A percentile compares a stretch with the other conserved stretches of the same genome.
Conservation (phyloP, 2,113 vertebrate species). For the Manacus vitellinus region DNA sequence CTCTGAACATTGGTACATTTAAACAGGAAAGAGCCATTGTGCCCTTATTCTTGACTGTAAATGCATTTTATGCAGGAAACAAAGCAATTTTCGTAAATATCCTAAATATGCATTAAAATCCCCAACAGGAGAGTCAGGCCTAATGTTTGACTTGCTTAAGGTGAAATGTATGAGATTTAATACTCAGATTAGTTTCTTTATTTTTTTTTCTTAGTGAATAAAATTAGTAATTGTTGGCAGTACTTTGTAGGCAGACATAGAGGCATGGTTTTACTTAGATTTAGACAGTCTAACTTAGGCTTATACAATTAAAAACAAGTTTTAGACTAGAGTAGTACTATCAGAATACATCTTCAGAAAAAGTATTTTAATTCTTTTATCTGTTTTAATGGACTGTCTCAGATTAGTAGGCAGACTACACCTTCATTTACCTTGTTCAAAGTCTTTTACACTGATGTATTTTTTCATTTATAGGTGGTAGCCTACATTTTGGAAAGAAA, state of each 20-base stretch:
- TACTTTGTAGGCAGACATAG: not conserved
- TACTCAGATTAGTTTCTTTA: not conserved
- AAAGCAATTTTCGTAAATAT: not conserved
- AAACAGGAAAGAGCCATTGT: not conserved
- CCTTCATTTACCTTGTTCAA: not conserved
- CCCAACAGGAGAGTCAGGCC: not conserved
- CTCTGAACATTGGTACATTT: not conserved
- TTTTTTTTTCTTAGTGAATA: not conserved
- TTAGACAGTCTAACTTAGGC: not conserved
- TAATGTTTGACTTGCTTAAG: not conserved
- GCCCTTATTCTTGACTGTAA: not conserved
- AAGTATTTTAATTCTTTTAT: not conserved
- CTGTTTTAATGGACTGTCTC: not conserved
- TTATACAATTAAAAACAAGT: not conserved
- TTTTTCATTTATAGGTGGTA: conserved; percentile 82
- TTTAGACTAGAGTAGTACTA: not conserved
- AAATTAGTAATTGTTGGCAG: not conserved
- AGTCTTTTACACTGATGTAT: not conserved
- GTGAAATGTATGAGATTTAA: not conserved
- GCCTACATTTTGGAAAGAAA: conserved; percentile 98
- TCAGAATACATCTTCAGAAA: not conserved
- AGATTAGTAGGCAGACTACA: not conserved
- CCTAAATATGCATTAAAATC: not conserved
- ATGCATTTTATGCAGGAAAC: not conserved
- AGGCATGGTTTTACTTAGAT: not conserved